Conservation (phyloP, 2,113 vertebrate species). For the Laticauda colubrina region DNA sequence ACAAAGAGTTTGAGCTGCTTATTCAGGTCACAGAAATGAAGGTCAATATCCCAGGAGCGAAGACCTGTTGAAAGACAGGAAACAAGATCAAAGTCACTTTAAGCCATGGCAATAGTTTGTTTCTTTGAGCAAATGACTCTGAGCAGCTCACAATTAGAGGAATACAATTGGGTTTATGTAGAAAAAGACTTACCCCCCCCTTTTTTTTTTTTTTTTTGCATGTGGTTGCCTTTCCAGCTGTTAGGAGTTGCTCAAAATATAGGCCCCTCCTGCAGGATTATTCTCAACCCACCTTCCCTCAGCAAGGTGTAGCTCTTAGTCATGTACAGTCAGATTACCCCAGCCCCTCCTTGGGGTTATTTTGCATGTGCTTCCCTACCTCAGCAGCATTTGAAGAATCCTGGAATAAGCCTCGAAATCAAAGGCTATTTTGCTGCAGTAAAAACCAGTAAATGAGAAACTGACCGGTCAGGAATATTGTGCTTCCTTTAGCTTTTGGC, state of each 20-base stretch:
- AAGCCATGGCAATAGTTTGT: not conserved
- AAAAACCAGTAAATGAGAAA: not conserved
- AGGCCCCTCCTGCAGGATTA: not conserved
- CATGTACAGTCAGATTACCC: not conserved
- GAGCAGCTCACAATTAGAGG: not conserved
- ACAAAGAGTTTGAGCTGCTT: conserved; percentile 88
- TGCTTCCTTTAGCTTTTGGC: not conserved
- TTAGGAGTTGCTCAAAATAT: not conserved
- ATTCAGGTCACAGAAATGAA: conserved; percentile 81
- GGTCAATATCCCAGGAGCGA: conserved; percentile 83
- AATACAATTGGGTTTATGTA: not conserved
- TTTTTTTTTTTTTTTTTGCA: not conserved
- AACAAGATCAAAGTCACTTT: conserved; percentile 7
- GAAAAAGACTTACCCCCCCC: not conserved
- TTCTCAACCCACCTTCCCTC: not conserved
- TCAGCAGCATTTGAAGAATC: not conserved
- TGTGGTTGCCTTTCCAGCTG: not conserved
- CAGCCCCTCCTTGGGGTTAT: not conserved
- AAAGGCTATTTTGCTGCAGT: not conserved
- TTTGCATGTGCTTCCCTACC: not conserved
- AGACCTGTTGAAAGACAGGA: conserved; percentile 71
- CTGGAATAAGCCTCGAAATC: not conserved
- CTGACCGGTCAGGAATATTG: not conserved
- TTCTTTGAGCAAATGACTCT: not conserved
- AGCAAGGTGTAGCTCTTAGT: not conserved